phyloP scores from a whole-genome alignment of 2,888 invertebrate species.

The Caenorhabditis sinica region DNA sequence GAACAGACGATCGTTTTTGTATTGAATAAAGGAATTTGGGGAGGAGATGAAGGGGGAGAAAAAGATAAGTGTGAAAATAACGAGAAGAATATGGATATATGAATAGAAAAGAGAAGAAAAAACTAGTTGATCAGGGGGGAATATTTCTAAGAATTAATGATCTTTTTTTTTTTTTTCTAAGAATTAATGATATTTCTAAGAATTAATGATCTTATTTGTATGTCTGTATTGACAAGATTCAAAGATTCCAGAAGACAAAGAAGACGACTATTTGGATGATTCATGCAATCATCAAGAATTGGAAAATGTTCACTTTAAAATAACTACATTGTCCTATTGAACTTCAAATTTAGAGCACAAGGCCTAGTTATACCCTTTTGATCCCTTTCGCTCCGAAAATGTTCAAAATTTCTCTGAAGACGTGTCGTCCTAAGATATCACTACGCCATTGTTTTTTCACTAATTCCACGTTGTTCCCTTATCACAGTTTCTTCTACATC shows the following conservation, averaged over 20 bases:
- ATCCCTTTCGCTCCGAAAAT: too few relatives aligned
- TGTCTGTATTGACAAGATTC: background rate
- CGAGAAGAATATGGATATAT: constrained; percentile 32
- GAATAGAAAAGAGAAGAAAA: constrained; percentile 15
- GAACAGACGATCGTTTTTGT: constrained; percentile 38
- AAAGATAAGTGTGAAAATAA: constrained; percentile 50
- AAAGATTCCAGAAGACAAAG: background rate
- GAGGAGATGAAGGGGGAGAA: constrained; percentile 17
- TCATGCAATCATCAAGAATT: too few relatives aligned
- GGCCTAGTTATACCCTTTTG: too few relatives aligned
- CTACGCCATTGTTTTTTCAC: too few relatives aligned
- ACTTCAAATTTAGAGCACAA: too few relatives aligned
- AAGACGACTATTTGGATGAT: too few relatives aligned
- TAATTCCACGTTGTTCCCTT: background rate
- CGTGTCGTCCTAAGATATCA: too few relatives aligned
- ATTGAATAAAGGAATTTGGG: constrained; percentile 12
- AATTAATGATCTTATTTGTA: background rate
- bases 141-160: background rate
- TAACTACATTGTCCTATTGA: too few relatives aligned
- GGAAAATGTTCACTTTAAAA: too few relatives aligned
- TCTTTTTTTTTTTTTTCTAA: background rate
- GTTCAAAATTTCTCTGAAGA: too few relatives aligned
- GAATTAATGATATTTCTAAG: background rate
- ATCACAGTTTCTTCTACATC: background rate
- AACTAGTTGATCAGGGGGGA: constrained; percentile 35